Base-by-base conservation (phyloP, 2,888 invertebrate species). In the Unio delphinus region DNA sequence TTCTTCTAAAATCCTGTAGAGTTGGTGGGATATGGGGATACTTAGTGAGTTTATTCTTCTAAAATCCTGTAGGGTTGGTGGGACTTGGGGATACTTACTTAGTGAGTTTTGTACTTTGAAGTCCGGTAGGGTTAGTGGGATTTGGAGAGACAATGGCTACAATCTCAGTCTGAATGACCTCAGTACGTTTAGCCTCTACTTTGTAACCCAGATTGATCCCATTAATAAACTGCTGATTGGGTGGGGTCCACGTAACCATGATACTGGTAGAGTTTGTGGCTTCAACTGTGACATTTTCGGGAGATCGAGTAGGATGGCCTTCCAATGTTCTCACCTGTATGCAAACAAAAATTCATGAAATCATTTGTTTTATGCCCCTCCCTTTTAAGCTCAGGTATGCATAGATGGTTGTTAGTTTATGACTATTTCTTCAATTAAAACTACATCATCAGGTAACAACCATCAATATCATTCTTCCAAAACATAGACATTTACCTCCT, bases 211-310 rank as follows among this genome's bases (percentile, higher is more conserved):
- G 96, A 92, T 98, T 99, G 70, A 98, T 97, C 55, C 99, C 99
- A 89, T 99, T 99, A 68, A 99, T 97, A 91, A 96, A 95, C 87
- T 98, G 97, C 0, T 98, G 97, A 90, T 97, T 95, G 0, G 99
- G 99, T 1, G 98, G 98, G n/a, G 93, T 95, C 98, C 99, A 99
- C 91, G 93, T 94, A 0, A 98, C 94, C 67, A 92, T 92, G 94
- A 55, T 92, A 0, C 95, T 92, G 3, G 98, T 98, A 0, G 98
- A 98, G 90, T 96, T 98, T 17, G 94, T 87, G 0, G 98, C 93
- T 82, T 93, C 92, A 0, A 94, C 95, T 67, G 92, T 92, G 1
- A 97, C 93, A 82, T 94, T 94, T 54, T 94, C 95, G 0, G 99
- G 99, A 0, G 97, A 93, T 6, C 96, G 96, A 90, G 96, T 96